Percentiles rank a stretch among this genome's conserved stretches.
phyloP scores from a whole-genome alignment of 2,113 vertebrate genomes.

The Myiopsitta monachus region DNA sequence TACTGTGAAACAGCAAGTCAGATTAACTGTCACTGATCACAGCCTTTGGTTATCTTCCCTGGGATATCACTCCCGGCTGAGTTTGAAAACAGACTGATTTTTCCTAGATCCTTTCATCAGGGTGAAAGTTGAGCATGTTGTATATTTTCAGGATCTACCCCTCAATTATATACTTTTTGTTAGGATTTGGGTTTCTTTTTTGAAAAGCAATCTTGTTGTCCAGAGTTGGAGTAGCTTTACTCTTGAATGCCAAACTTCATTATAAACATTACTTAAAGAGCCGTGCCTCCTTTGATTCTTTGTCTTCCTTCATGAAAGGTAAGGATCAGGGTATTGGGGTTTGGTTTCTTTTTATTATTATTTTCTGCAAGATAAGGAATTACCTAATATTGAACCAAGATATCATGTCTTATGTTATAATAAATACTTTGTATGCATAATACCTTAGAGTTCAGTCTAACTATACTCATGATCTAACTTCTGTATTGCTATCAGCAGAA shows the following conservation, averaged over 20 bases:
- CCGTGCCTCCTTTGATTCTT: not conserved
- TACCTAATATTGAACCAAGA: not conserved
- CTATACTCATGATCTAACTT: not conserved
- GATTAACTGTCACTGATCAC: not conserved
- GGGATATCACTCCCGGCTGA: not conserved
- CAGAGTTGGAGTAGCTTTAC: not conserved
- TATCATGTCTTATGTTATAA: not conserved
- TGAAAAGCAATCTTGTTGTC: not conserved
- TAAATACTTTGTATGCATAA: not conserved
- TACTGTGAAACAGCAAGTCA: not conserved
- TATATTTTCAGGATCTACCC: not conserved
- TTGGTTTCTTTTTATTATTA: not conserved
- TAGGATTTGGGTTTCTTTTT: not conserved
- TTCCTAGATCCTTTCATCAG: not conserved
- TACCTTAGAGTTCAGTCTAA: not conserved
- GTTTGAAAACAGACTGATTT: not conserved
- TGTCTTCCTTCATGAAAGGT: not conserved
- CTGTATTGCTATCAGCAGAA: not conserved
- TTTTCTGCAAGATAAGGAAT: not conserved
- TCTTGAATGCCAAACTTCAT: not conserved
- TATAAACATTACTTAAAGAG: not conserved
- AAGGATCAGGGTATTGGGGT: not conserved
- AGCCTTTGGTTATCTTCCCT: not conserved
- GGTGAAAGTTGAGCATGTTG: not conserved
- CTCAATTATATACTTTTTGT: not conserved